Evolutionary conservation across 2,797 vertebrate species (phyloP).

Genomic region (Sebastes steindachneri): DNA sequence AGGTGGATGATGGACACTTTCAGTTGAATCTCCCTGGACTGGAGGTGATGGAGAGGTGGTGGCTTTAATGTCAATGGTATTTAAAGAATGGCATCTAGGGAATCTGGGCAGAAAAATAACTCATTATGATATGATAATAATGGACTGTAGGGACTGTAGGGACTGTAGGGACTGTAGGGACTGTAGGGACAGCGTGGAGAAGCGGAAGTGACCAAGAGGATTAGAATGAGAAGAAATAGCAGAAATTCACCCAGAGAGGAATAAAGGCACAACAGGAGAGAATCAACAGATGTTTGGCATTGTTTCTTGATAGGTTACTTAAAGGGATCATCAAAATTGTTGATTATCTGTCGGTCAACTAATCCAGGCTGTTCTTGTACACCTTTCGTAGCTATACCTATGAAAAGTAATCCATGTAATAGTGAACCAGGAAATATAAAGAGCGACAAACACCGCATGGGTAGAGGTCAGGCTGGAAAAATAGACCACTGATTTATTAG

Average conservation of each 20-base stretch:
- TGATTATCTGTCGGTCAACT: neutral
- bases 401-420: no score
- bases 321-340: neutral
- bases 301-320: neutral
- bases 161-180: no score
- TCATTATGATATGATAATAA: neutral
- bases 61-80: neutral
- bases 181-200: neutral
- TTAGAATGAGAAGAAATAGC: neutral
- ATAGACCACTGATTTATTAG: no score
- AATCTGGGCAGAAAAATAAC: neutral
- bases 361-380: no score
- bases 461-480: no score
- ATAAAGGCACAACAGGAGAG: neutral
- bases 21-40: neutral
- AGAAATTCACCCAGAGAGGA: neutral
- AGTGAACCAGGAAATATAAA: no score
- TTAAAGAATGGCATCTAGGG: neutral
- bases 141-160: neutral
- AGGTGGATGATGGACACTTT: slow-evolving; percentile 5
- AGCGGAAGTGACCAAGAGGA: neutral
- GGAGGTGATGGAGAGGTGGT: neutral
- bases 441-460: no score
- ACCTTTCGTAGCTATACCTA: no score
- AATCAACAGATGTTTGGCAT: neutral